phyloP scores from a whole-genome alignment of 2,888 invertebrate genomes.

The Microctonus hyperodae region DNA sequence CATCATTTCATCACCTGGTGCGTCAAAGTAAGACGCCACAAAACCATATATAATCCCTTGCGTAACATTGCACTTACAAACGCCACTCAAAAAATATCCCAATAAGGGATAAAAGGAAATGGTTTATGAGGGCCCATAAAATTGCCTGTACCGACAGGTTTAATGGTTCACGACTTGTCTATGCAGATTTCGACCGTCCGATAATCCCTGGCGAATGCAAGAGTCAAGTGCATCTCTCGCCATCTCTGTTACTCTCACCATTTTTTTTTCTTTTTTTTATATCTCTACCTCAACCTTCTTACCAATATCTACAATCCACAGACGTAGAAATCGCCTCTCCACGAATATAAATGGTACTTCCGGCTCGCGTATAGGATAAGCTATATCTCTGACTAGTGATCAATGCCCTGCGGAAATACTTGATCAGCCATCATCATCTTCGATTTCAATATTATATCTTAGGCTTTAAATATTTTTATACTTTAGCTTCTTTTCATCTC shows the following conservation, averaged over 20 bases:
- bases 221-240: constrained; percentile 19
- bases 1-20: neutral
- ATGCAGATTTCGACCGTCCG: constrained; percentile 57
- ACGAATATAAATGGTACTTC: constrained; percentile 21
- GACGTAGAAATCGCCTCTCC: constrained; percentile 13
- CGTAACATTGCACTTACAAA: constrained; percentile 4
- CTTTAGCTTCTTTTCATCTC: neutral
- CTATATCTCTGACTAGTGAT: constrained; percentile 11
- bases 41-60: constrained; percentile 1
- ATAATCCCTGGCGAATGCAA: constrained; percentile 41
- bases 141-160: constrained; percentile 36
- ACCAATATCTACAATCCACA: neutral
- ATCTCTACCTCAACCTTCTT: neutral
- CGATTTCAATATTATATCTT: neutral
- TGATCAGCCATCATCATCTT: constrained; percentile 14
- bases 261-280: neutral
- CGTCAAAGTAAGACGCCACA: neutral
- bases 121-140: constrained; percentile 41
- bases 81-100: constrained; percentile 11
- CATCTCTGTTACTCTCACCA: neutral
- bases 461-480: constrained; percentile 4
- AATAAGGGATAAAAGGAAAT: constrained; percentile 36
- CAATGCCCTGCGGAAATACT: constrained; percentile 10
- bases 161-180: constrained; percentile 59
- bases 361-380: neutral